Evolutionary conservation across 1,140 invertebrate genomes (phyloP), one percentile per base, ranked within the genome.

Genomic region (Harlomillsia oculata): DNA sequence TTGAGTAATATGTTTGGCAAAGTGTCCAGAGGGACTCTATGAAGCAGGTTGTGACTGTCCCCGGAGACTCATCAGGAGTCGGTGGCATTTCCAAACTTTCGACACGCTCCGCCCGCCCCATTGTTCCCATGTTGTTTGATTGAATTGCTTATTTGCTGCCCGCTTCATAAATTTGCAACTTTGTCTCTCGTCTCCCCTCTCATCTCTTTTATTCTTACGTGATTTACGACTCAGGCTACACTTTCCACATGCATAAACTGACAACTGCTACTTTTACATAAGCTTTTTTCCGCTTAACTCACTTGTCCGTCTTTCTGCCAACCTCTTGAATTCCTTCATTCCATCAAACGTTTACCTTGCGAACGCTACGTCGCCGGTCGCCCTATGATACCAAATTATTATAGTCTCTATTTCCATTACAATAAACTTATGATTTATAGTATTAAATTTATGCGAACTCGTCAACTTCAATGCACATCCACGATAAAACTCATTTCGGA

Each of bases 41-140:
- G 6, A 23, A 16, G 37, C 48, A 44, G 45, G 51, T 30, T 25
- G 23, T 30, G 21, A 8, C 9, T 55, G 18, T 52, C 62, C 51
- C 55, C 20, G 13, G 40, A 53, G 62, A 61, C 59, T 61, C 62
- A 64, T 64, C 59, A 64, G 52, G 45, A 64, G 59, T 55, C 54
- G 51, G 34, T 64, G 62, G 58, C 62, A 64, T 64, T 64, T 64
- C 48, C 56, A 63, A 63, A 57, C 59, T 63, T 45, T 63, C 41
- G 57, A 58, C 53, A 63, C 61, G 61, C 51, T 58, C 52, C 36
- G 44, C 52, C 32, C 29, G 21, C 46, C 23, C 53, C 53, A 41
- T 49, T 63, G 51, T 46, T 59, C 34, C 37, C 13, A 16, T 51
- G 46, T 59, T 59, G 57, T 53, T 53, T 53, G 50, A 53, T 59